Evolutionary conservation across 2,797 vertebrate species (phyloP), one percentile per base, ranked within the genome.

Genomic region (Streptopelia turtur): DNA sequence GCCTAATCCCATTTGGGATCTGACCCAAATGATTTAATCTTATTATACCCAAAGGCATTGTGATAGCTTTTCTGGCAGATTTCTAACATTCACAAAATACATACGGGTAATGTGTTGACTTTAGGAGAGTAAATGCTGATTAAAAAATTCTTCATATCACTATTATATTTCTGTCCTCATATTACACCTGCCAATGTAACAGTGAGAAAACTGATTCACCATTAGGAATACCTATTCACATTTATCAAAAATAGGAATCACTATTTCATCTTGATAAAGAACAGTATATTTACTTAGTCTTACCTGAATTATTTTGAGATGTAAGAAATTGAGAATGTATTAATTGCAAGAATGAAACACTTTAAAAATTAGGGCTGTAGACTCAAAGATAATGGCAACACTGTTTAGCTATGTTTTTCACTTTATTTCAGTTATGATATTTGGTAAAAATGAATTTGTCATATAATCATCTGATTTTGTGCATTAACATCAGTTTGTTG

Each of bases 1-100:
- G 30, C 27, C 53, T 93, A 93, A 96, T 94, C 91, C 90, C 72
- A 72, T 88, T 83, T 86, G 80, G 65, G 70, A 93, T 85, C 84
- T 72, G 85, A 91, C 85, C 59, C 85, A 94, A 83, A 81, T 74
- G 63, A 79, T 93, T 94, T 76, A 84, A 69, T 91, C 22, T 45
- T 72, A 86, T 78, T 96, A 59, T 8, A 84, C 52, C 45, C 74
- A 88, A 88, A 91, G 21, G 63, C 35, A 74, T 57, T 82, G 35
- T 70, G 56, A 86, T 79, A 63, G 56, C 28, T 68, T 76, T 93
- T 74, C 22, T 56, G 39, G 31, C 35, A 82, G 35, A 22, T 78
- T 86, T 94, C 70, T 70, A 74, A 76, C 93, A 90, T 82, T 85
- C 90, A 15, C 10, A 11, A 89, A 94, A 76, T 83, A 84, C 90